Conservation (phyloP, 2,888 invertebrate species). For the Eupithecia abbreviata region DNA sequence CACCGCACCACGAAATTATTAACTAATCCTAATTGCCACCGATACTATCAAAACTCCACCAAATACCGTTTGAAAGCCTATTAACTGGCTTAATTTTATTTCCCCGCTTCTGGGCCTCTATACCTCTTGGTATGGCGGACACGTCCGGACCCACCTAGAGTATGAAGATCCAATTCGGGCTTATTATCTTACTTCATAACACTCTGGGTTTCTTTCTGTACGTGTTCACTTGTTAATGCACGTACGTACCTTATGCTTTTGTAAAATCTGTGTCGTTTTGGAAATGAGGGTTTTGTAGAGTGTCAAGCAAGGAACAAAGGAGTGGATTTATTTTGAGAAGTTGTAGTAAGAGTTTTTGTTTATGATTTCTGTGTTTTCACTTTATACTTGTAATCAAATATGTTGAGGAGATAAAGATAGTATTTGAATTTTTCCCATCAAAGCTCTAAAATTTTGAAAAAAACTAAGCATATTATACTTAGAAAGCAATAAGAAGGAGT, state of each 20-base stretch:
- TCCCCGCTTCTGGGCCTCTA: constrained; percentile 26
- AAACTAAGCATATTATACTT: not conserved
- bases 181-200: constrained; percentile 64
- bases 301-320: not conserved
- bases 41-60: constrained; percentile 34
- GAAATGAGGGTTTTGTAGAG: constrained; percentile 3
- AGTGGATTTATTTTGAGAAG: not conserved
- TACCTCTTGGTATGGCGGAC: constrained; percentile 43
- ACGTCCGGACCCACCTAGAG: constrained; percentile 54
- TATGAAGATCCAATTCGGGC: constrained; percentile 52
- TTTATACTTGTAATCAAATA: not conserved
- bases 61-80: constrained; percentile 42
- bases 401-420: not conserved
- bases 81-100: constrained; percentile 41
- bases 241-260: constrained; percentile 5
- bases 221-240: constrained; percentile 42
- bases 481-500: too few relatives aligned
- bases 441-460: not conserved
- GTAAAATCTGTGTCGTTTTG: constrained; percentile 32
- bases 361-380: not conserved
- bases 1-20: constrained; percentile 23
- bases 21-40: constrained; percentile 27
- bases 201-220: constrained; percentile 48
- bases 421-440: not conserved
- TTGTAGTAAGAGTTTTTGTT: not conserved